A percentile compares a stretch with the other conserved stretches of the same genome.
These are phyloP conservation scores for Catostylus mosaicus DNA, from an alignment of 30 jellyfish, hydroid and myxozoan species.

Conservation along the genomic window DNA sequence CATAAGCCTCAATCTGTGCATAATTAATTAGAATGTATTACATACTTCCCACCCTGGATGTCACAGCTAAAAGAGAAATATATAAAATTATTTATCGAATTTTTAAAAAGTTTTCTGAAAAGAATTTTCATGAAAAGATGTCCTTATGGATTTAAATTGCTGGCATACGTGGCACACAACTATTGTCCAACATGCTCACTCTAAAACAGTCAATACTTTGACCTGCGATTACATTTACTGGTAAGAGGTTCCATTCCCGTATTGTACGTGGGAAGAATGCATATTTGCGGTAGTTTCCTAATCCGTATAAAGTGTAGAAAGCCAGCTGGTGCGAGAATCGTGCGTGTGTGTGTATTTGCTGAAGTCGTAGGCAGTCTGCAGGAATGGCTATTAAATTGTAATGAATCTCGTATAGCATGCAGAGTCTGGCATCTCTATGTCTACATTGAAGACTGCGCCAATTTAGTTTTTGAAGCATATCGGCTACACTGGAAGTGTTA, in stretches of 20 bases:
- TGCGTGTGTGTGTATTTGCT: constrained; percentile 23
- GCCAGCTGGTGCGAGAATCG: constrained; percentile 12
- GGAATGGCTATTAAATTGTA: constrained; percentile 39
- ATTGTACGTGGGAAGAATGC: constrained; percentile 58
- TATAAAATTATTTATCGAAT: too few relatives aligned
- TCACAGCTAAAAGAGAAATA: too few relatives aligned
- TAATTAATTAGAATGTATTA: too few relatives aligned
- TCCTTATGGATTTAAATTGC: constrained; percentile 44
- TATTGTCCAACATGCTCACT: constrained; percentile 48
- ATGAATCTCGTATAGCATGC: constrained; percentile 52
- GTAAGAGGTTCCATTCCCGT: constrained; percentile 62
- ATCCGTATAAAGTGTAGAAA: constrained; percentile 25
- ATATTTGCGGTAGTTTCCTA: constrained; percentile 60
- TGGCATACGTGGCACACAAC: constrained; percentile 59
- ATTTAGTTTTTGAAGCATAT: constrained; percentile 41
- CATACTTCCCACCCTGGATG: too few relatives aligned
- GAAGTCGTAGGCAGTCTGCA: constrained; percentile 30
- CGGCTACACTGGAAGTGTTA: constrained; percentile 34
- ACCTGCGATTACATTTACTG: constrained; percentile 37
- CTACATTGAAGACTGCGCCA: constrained; percentile 53
- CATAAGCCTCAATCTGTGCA: too few relatives aligned
- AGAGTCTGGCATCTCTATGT: constrained; percentile 50
- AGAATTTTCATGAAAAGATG: constrained; percentile 19
- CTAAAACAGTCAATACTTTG: constrained; percentile 62
- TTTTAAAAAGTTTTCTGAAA: constrained; percentile 35